Evolutionary conservation across 2,888 invertebrate species (phyloP), one percentile per base, ranked within the genome.

Genomic region (Subacronicta megacephala): DNA sequence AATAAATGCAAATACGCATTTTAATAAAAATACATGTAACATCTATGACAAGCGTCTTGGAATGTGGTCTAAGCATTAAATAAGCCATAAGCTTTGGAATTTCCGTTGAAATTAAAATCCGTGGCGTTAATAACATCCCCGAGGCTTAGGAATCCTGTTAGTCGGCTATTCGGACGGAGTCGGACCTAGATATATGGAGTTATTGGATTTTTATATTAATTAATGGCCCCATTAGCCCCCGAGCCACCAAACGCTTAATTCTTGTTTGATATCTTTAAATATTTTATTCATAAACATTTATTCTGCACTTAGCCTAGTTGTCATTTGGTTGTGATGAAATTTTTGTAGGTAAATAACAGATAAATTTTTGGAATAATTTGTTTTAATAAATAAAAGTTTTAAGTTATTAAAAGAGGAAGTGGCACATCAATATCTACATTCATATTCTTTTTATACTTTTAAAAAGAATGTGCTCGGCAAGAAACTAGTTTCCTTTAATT

Each of bases 121-220:
- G 38, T 17, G 29, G 16, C 9, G 15, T 12, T 46, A 33, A 49
- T 63, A 46, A 40, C 17, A 45, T 46, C 35, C 15, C 29, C 7
- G 10, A 33, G 23, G 20, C 50, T 65, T 33, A 4, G 1, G 13
- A 52, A 12, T 51, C 38, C 71, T 72, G 72, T 66, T 66, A 71
- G 15, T 16, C 35, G 17, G 31, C 35, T 23, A 35, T 43, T 20
- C n/a, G n/a, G n/a, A n/a, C n/a, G n/a, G n/a, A n/a, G n/a, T n/a
- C n/a, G 26, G 41, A 38, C 40, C 49, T 55, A 61, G 60, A 72
- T 66, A 46, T 37, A 23, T 37, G 31, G 38, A 63, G 51, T 53
- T 44, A 66, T 66, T 33, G 43, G 20, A 16, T 71, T 52, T 38
- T 58, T 69, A 58, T 37, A 36, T 53, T 58, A 59, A 75, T 75